Base-by-base conservation (phyloP, 2,113 vertebrate species). In the Osmerus mordax region DNA sequence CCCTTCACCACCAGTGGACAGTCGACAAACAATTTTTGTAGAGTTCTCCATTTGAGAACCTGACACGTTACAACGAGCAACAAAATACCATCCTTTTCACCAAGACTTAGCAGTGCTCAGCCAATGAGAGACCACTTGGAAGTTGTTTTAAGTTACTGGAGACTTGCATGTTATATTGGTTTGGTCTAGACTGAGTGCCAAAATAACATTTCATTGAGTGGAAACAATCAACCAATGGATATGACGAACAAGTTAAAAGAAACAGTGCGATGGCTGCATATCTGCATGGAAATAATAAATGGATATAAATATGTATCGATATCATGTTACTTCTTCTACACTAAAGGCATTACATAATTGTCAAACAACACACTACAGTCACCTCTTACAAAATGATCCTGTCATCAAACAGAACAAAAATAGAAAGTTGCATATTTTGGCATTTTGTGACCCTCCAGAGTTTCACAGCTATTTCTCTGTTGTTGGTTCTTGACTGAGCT, bases 341-440 rank as follows among this genome's bases (percentile, higher is more conserved):
- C 86, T 86, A 88, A 36, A 89, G 85, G 87, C 82, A 84, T 88
- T 82, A 89, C 82, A 77, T 79, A 74, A 80, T 73, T 83, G 80
- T 76, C 81, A 86, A 81, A 90, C 78, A 85, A 81, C 85, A 84
- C 82, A 86, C 83, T 80, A 85, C 84, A 86, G 83, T 89, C 88
- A 86, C 19, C 86, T 90, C 84, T 91, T 92, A 91, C 87, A 92
- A 92, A 91, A 89, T 81, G 83, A 91, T 47, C 41, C 41, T 84
- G 87, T 90, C 73, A 83, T 89, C 81, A 84, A 90, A 90, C 84
- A 88, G 69, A 78, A 86, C 84, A 7, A 89, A 90, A 90, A 91
- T 90, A 91, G 82, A 91, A 92, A 91, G 91, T 92, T 92, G 89
- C 91, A 94, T 94, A 93, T 91, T 93, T 93, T 91, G 89, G 86